Conservation (phyloP, 2,888 invertebrate species). For the Phragmatobia fuliginosa region DNA sequence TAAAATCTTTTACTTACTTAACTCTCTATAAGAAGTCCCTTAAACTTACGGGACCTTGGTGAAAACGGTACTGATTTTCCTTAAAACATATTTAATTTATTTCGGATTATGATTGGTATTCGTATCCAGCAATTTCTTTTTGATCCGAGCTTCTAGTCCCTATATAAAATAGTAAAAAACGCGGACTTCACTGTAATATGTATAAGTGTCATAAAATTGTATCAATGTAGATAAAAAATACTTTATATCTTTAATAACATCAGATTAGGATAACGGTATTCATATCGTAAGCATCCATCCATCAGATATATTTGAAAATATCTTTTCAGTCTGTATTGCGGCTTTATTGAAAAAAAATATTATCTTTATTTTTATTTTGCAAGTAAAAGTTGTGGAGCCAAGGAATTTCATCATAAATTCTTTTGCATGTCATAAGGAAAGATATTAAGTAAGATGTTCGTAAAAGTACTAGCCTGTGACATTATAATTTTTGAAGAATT, state of each 20-base stretch:
- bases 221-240: constrained; percentile 13
- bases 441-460: neutral
- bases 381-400: neutral
- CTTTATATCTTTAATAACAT: constrained; percentile 18
- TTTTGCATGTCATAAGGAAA: neutral
- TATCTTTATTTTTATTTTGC: constrained; percentile 5
- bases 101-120: no score
- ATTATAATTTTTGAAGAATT: neutral
- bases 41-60: no score
- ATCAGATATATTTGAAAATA: constrained; percentile 12
- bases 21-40: no score
- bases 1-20: no score
- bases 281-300: constrained; percentile 14
- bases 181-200: neutral
- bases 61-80: no score
- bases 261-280: constrained; percentile 16
- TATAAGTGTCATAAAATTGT: constrained; percentile 5
- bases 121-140: neutral
- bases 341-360: constrained; percentile 10
- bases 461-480: neutral
- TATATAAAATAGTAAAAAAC: constrained; percentile 2
- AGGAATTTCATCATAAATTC: neutral
- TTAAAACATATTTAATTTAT: no score
- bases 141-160: neutral
- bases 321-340: neutral